Evolutionary conservation across 2,797 vertebrate genomes (phyloP).

Genomic region (Myotis planiceps): DNA sequence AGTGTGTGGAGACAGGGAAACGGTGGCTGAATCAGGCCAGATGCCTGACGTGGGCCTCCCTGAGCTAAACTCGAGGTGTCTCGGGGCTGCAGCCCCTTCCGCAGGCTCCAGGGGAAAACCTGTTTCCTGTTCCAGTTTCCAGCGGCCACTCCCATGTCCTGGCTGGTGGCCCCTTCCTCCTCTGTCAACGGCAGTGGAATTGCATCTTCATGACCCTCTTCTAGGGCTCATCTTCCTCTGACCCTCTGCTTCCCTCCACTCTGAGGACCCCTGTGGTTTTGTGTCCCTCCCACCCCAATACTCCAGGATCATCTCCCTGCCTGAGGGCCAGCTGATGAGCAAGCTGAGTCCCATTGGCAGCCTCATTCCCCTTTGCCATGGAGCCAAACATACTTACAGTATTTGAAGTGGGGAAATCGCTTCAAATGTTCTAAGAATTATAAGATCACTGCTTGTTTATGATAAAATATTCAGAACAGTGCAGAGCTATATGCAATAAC

Average conservation of each 20-base stretch:
- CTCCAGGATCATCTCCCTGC: background rate
- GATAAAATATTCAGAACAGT: background rate
- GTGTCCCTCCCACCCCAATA: too few species aligned
- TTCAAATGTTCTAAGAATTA: slow-evolving; percentile 23
- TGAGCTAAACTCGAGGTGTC: background rate
- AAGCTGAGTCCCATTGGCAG: background rate
- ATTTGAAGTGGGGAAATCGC: background rate
- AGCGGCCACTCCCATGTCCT: background rate
- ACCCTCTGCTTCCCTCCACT: background rate
- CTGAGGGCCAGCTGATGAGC: background rate
- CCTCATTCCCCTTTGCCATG: background rate
- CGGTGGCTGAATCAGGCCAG: too few species aligned
- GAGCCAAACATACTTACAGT: background rate
- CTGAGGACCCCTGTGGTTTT: background rate
- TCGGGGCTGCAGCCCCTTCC: background rate
- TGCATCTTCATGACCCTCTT: background rate
- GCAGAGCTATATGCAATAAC: background rate
- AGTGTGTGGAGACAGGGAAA: accelerated
- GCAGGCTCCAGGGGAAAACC: background rate
- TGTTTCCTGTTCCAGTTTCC: background rate
- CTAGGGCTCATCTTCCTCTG: background rate
- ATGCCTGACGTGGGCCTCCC: background rate
- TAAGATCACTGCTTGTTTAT: background rate
- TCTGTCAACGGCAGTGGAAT: background rate
- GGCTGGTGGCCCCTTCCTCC: background rate